phyloP scores from a whole-genome alignment of 2,113 vertebrate species.

The Ifrita kowaldi region DNA sequence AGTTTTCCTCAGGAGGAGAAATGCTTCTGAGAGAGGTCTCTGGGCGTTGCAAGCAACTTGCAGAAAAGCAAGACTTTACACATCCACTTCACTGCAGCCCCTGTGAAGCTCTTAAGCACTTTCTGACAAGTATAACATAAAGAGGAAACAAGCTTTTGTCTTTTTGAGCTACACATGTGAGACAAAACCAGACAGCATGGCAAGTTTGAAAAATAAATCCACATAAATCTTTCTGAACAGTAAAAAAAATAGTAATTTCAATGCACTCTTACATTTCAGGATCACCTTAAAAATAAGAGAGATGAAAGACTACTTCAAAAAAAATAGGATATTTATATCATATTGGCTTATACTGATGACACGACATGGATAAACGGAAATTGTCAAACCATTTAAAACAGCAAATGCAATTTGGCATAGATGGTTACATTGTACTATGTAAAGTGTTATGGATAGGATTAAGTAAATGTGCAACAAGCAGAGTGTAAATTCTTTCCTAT shows the following conservation, averaged over 20 bases:
- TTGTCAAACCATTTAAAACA: not conserved
- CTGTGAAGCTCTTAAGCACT: not conserved
- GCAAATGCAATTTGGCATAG: not conserved
- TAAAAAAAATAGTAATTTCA: not conserved
- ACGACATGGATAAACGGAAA: not conserved
- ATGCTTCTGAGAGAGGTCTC: not conserved
- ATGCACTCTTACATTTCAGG: not conserved
- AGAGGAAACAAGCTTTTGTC: not conserved
- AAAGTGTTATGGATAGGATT: not conserved
- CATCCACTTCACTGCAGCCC: not conserved
- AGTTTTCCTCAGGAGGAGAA: not conserved
- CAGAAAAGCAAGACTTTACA: not conserved
- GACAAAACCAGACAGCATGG: not conserved
- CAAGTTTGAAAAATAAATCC: not conserved
- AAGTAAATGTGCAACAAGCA: not conserved
- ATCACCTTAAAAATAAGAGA: not conserved
- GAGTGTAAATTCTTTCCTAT: not conserved
- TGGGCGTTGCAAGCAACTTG: not conserved
- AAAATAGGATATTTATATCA: not conserved
- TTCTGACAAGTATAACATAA: not conserved
- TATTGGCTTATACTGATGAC: not conserved
- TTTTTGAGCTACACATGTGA: not conserved
- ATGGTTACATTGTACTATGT: not conserved
- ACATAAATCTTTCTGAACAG: not conserved
- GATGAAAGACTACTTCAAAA: not conserved